These are phyloP conservation scores for Periophthalmus magnuspinnatus DNA, from an alignment of 2,797 vertebrate genomes.

Conservation along the genomic window DNA sequence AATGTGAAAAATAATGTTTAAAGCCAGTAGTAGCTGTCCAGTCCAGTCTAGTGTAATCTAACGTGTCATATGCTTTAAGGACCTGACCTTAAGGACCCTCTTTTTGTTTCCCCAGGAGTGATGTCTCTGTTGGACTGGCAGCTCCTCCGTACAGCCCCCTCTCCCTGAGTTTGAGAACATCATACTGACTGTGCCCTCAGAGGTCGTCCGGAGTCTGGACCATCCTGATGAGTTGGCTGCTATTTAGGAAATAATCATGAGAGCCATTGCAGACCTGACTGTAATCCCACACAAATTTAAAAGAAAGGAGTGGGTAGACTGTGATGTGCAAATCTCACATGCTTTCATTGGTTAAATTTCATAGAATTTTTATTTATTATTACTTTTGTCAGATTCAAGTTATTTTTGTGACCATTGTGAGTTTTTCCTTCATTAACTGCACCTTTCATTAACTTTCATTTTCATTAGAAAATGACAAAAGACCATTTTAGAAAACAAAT, in stretches of 20 bases:
- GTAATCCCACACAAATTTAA: constrained; percentile 75
- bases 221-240: constrained; percentile 71
- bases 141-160: constrained; percentile 59
- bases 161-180: constrained; percentile 88
- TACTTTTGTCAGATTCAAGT: no score
- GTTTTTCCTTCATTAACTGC: no score
- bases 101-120: constrained; percentile 32
- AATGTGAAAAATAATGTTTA: no score
- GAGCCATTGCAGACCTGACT: constrained; percentile 77
- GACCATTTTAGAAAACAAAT: no score
- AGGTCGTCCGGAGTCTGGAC: constrained; percentile 69
- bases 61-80: no score
- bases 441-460: no score
- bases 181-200: constrained; percentile 81
- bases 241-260: constrained; percentile 84
- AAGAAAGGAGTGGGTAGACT: constrained; percentile 86
- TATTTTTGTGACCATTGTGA: no score
- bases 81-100: not conserved
- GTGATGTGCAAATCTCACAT: constrained; percentile 86
- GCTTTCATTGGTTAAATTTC: no score
- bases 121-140: constrained; percentile 55
- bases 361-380: no score
- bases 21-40: no score
- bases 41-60: no score
- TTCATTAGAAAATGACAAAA: no score